Conservation (phyloP, 2,888 invertebrate genomes). For the Rhagonycha fulva region DNA sequence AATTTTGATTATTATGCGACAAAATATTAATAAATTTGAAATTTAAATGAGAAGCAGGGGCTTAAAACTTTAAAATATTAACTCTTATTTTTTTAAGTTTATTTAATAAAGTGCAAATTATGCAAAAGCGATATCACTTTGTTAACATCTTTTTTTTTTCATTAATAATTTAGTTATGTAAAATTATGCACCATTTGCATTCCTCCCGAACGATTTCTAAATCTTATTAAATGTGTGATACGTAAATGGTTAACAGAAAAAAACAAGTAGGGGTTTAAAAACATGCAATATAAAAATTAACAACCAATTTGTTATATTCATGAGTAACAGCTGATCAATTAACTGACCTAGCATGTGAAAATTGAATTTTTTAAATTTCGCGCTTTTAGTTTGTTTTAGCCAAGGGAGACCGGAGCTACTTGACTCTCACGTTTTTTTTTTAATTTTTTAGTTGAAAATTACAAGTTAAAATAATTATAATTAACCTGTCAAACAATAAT, state of each 20-base stretch:
- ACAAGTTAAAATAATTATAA: too few relatives aligned
- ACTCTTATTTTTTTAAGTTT: neutral
- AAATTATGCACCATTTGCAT: neutral
- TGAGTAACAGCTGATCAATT: neutral
- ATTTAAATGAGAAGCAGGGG: neutral
- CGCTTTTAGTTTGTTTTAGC: neutral
- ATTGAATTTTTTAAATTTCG: neutral
- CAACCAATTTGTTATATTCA: neutral
- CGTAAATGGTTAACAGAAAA: neutral
- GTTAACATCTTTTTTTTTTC: neutral
- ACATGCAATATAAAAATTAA: slow-evolving; percentile 2
- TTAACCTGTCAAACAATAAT: too few relatives aligned
- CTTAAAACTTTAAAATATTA: neutral
- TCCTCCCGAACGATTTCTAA: neutral
- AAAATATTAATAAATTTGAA: neutral
- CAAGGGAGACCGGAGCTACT: neutral
- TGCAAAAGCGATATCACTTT: neutral
- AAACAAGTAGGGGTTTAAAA: neutral
- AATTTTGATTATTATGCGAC: neutral
- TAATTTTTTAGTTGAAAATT: too few relatives aligned
- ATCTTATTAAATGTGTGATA: neutral
- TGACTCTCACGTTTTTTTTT: neutral
- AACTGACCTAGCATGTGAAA: neutral
- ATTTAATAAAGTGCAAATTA: neutral
- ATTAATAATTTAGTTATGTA: neutral